Conservation (phyloP, 2,888 invertebrate species). For the Caenorhabditis sp. region DNA sequence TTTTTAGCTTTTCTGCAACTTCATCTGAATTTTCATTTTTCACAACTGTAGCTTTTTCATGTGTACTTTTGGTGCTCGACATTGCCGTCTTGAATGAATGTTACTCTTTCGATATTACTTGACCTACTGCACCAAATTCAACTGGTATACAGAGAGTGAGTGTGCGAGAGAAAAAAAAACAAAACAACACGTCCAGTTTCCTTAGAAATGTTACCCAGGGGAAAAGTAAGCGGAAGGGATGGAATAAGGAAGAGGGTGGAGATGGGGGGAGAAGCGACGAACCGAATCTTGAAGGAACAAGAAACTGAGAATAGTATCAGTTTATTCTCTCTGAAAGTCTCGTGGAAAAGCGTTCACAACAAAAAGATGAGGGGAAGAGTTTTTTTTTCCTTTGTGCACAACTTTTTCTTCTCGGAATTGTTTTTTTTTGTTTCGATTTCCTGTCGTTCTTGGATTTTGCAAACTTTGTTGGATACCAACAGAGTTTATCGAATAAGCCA, state of each 20-base stretch:
- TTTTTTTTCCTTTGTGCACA: background rate
- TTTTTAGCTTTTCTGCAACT: background rate
- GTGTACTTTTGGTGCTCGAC: background rate
- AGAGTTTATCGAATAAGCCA: too few relatives aligned
- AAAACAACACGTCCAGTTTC: slow-evolving; percentile 45
- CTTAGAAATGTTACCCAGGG: slow-evolving; percentile 58
- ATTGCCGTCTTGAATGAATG: too few relatives aligned
- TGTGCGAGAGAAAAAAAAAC: slow-evolving; percentile 25
- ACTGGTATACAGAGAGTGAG: slow-evolving; percentile 12
- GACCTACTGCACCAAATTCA: background rate
- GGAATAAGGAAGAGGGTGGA: slow-evolving; percentile 33
- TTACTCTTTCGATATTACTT: too few relatives aligned
- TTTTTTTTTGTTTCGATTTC: slow-evolving; percentile 2
- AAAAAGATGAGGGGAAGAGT: slow-evolving; percentile 5
- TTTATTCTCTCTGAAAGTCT: slow-evolving; percentile 44
- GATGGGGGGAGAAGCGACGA: slow-evolving; percentile 26
- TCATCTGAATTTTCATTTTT: background rate
- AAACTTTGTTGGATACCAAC: too few relatives aligned
- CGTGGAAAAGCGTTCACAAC: slow-evolving; percentile 26
- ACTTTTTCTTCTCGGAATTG: slow-evolving; percentile 19
- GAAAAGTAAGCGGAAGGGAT: slow-evolving; percentile 37
- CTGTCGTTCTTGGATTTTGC: background rate
- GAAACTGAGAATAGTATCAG: slow-evolving; percentile 49
- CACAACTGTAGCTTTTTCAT: slow-evolving; percentile 9
- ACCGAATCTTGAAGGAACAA: slow-evolving; percentile 11